phyloP scores from a whole-genome alignment of 2,888 invertebrate species.

The Liodrosophila aerea region DNA sequence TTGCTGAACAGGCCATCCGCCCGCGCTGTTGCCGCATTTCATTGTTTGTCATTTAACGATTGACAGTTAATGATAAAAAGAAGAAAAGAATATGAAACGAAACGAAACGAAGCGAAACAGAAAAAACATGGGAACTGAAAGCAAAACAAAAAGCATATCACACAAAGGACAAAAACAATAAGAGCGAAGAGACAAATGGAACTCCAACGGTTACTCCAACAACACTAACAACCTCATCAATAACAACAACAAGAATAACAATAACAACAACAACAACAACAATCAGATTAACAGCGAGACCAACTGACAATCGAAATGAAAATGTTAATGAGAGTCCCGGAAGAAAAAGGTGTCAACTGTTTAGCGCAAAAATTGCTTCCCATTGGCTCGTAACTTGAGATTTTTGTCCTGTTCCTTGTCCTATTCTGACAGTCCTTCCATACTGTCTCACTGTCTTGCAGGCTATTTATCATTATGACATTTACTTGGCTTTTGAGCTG shows the following conservation, averaged over 20 bases:
- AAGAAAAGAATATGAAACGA: constrained; percentile 26
- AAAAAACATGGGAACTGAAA: constrained; percentile 1
- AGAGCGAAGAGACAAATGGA: constrained; percentile 27
- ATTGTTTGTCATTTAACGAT: constrained; percentile 78
- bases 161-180: constrained; percentile 34
- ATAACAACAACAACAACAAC: constrained; percentile 8
- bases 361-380: constrained; percentile 46
- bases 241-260: constrained; percentile 17
- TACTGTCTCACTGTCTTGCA: constrained; percentile 14
- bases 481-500: constrained; percentile 58
- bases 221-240: constrained; percentile 16
- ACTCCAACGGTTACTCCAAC: constrained; percentile 2
- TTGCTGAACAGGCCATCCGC: constrained; percentile 30
- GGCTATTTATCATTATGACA: constrained; percentile 74
- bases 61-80: constrained; percentile 70
- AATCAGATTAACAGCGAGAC: constrained; percentile 21
- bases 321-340: constrained; percentile 67
- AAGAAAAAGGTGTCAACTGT: constrained; percentile 67
- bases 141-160: constrained; percentile 25
- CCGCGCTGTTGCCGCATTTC: constrained; percentile 61
- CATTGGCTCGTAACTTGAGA: constrained; percentile 1
- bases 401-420: constrained; percentile 3
- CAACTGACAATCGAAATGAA: constrained; percentile 54
- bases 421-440: constrained; percentile 12
- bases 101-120: constrained; percentile 13